phyloP scores from a whole-genome alignment of 2,113 vertebrate genomes.

The Chascanopsetta lugubris region DNA sequence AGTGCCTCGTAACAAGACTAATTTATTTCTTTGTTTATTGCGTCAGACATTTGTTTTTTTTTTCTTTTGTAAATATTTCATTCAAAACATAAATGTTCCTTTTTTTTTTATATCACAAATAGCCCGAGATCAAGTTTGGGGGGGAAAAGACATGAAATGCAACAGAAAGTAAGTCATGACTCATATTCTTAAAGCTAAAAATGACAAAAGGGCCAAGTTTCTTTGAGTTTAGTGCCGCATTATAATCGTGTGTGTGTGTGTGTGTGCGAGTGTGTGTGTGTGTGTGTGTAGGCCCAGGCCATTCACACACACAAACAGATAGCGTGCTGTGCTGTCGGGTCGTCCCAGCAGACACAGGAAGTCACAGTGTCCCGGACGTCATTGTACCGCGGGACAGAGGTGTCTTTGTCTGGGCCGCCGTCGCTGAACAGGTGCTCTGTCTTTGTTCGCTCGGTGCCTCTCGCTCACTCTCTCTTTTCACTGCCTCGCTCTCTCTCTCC shows the following conservation, averaged over 20 bases:
- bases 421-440: slow-evolving; percentile 77
- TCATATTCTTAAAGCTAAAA: neutral
- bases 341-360: slow-evolving; percentile 73
- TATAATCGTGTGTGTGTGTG: neutral
- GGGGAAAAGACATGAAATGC: too few species aligned
- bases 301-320: slow-evolving; percentile 37
- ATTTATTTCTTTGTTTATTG: neutral
- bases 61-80: neutral
- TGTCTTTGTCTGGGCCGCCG: slow-evolving; percentile 77
- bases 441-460: slow-evolving; percentile 49
- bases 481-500: slow-evolving; percentile 12
- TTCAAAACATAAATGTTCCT: neutral
- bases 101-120: too few species aligned
- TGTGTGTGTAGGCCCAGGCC: slow-evolving; percentile 35
- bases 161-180: too few species aligned
- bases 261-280: neutral
- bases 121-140: too few species aligned
- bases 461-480: slow-evolving; percentile 41
- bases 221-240: too few species aligned
- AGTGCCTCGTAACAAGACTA: slow-evolving; percentile 13
- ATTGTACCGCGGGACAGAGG: slow-evolving; percentile 77
- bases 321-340: slow-evolving; percentile 53
- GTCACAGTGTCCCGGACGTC: slow-evolving; percentile 64
- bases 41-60: neutral
- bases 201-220: neutral